phyloP scores from a whole-genome alignment of 2,113 vertebrate species.

The Fregata magnificens region DNA sequence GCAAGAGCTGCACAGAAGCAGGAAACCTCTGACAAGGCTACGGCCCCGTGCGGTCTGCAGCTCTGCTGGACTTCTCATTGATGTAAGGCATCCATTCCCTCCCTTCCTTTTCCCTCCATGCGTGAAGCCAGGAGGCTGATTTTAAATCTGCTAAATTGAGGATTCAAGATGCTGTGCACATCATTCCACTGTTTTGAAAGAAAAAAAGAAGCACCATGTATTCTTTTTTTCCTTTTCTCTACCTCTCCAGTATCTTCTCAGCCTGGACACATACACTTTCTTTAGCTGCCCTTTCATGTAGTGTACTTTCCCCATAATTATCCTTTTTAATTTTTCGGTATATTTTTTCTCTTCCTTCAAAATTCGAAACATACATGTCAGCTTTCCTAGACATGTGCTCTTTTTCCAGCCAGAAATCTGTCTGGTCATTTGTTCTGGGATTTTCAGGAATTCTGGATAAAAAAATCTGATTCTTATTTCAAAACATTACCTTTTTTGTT shows the following conservation, averaged over 20 bases:
- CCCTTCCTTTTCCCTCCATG: background rate
- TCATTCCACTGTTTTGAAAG: background rate
- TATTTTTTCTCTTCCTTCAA: background rate
- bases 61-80: background rate
- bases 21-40: background rate
- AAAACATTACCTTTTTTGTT: background rate
- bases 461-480: background rate
- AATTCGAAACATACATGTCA: background rate
- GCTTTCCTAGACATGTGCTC: background rate
- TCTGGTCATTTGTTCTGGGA: background rate
- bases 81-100: background rate
- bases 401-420: background rate
- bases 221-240: background rate
- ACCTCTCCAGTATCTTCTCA: background rate
- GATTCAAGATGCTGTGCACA: background rate
- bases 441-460: background rate
- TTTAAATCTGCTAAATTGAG: background rate
- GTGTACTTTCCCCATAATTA: background rate
- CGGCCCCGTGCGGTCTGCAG: accelerated
- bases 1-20: background rate
- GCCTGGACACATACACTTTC: background rate
- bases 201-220: background rate
- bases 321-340: background rate
- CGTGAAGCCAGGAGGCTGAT: background rate
- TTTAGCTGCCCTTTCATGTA: background rate